Conservation (phyloP, 1,140 invertebrate species). For the Tenebrio molitor region DNA sequence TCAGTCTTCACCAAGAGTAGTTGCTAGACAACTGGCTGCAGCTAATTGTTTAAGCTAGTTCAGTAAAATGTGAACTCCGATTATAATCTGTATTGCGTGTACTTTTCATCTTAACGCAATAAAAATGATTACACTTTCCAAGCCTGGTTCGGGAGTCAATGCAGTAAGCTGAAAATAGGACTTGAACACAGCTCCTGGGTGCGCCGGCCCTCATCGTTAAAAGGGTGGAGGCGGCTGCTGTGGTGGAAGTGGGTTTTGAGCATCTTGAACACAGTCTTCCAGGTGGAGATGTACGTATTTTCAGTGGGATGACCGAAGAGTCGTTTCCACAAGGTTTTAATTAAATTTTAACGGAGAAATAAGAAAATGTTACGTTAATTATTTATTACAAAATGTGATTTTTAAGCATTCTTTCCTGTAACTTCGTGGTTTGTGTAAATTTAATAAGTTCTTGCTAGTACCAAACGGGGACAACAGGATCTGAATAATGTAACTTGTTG, state of each 20-base stretch:
- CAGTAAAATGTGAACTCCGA: too few species aligned
- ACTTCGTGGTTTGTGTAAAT: too few species aligned
- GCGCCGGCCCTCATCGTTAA: slow-evolving; percentile 15
- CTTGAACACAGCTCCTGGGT: slow-evolving; percentile 13
- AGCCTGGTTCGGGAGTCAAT: not conserved
- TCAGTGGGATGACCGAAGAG: not conserved
- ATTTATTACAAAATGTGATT: slow-evolving; percentile 4
- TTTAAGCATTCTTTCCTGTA: too few species aligned
- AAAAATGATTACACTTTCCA: too few species aligned
- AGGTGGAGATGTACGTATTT: not conserved
- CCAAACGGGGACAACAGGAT: too few species aligned
- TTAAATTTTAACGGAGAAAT: not conserved
- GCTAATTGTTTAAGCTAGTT: too few species aligned
- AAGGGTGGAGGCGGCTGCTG: slow-evolving; percentile 32
- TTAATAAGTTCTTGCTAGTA: too few species aligned
- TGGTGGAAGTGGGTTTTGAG: slow-evolving; percentile 26
- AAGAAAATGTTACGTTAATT: not conserved
- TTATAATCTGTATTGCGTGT: too few species aligned
- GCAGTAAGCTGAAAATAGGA: slow-evolving; percentile 17
- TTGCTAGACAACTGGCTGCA: too few species aligned
- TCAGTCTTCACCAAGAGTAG: too few species aligned
- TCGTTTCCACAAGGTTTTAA: slow-evolving; percentile 1
- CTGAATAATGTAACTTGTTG: too few species aligned
- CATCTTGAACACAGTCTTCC: slow-evolving; percentile 4
- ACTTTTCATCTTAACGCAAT: too few species aligned